Evolutionary conservation across 2,888 invertebrate genomes (phyloP).

Genomic region (Clitarchus hookeri): DNA sequence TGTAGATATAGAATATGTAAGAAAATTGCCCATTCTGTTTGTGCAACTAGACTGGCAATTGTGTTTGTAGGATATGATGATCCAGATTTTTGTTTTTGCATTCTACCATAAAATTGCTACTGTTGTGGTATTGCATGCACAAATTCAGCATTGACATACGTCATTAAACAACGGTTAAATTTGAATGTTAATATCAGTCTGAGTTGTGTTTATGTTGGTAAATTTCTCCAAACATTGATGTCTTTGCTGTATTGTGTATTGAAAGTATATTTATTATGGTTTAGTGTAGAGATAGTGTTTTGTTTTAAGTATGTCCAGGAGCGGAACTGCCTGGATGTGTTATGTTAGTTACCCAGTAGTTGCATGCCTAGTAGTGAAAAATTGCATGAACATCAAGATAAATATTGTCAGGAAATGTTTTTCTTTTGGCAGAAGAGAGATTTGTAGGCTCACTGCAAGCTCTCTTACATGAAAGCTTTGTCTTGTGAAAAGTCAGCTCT

Average conservation of each 20-base stretch:
- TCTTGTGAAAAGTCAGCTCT: neutral
- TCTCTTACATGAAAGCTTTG: too few species aligned
- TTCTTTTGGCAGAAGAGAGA: neutral
- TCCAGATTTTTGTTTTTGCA: neutral
- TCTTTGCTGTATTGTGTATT: neutral
- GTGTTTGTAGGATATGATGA: neutral
- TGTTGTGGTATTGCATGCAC: neutral
- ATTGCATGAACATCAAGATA: neutral
- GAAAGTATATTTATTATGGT: neutral
- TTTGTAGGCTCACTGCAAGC: neutral
- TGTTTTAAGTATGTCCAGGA: neutral
- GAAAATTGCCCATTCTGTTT: too few species aligned
- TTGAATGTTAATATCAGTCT: neutral
- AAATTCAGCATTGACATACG: constrained; percentile 1
- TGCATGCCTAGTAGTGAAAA: neutral
- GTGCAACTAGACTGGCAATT: too few species aligned
- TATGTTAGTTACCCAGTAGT: neutral
- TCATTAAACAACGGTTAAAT: neutral
- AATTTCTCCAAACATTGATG: neutral
- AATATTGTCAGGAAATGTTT: neutral
- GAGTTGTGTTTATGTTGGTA: neutral
- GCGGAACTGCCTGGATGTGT: neutral
- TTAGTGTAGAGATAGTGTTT: neutral
- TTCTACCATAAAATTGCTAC: neutral
- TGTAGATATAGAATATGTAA: too few species aligned